Percentiles rank a stretch among this genome's conserved stretches.
Conservation (phyloP, 1,140 invertebrate species). For the Homarus americanus region DNA sequence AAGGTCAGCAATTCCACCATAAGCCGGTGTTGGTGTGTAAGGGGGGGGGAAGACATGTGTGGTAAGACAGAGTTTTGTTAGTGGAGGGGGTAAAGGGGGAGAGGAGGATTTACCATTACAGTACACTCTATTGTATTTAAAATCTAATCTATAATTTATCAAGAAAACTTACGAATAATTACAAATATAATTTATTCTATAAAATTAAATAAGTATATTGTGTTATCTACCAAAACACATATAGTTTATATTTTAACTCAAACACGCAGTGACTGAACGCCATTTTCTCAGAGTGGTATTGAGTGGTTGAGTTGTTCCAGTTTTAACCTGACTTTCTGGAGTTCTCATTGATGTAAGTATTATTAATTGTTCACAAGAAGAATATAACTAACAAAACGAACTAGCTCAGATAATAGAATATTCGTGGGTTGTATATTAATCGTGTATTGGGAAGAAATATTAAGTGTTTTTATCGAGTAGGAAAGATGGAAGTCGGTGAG, state of each 20-base stretch:
- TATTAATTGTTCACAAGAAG: background rate
- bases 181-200: too few species aligned
- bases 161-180: too few species aligned
- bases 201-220: background rate
- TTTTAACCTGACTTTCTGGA: background rate
- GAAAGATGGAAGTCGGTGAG: background rate
- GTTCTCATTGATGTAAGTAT: background rate
- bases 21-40: too few species aligned
- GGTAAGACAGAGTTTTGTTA: too few species aligned
- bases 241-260: background rate
- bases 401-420: background rate
- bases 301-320: background rate
- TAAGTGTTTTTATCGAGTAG: background rate
- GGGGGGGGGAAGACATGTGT: too few species aligned
- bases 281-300: background rate
- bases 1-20: too few species aligned
- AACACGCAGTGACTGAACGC: background rate
- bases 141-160: too few species aligned
- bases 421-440: background rate
- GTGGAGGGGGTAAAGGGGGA: too few species aligned
- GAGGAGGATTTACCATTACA: too few species aligned
- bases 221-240: background rate
- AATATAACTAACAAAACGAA: too few species aligned
- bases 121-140: too few species aligned
- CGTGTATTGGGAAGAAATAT: background rate